Conservation (phyloP, 2,888 invertebrate genomes). For the Athrips mouffetella region DNA sequence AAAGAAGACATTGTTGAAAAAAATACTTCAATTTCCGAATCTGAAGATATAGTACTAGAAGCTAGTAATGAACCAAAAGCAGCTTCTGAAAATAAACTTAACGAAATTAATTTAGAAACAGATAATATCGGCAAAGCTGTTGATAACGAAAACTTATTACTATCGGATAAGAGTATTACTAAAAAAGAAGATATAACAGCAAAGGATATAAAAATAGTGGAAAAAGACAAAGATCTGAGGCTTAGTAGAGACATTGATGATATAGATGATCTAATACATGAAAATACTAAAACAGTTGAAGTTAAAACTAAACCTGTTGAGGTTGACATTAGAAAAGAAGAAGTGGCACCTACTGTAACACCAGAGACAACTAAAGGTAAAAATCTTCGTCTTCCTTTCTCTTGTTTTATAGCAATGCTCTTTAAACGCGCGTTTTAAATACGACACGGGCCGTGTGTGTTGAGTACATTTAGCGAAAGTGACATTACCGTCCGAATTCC, state of each 20-base stretch:
- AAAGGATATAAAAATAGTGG: neutral
- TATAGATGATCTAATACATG: slow-evolving; percentile 28
- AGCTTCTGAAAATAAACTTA: neutral
- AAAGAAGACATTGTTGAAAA: slow-evolving; percentile 12
- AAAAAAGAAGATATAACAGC: slow-evolving; percentile 4
- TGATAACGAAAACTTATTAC: neutral
- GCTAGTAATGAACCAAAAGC: neutral
- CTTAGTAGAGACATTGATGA: slow-evolving; percentile 19
- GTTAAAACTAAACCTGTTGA: neutral
- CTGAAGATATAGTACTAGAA: slow-evolving; percentile 1
- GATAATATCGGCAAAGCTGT: neutral
- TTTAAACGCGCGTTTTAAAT: too few relatives aligned
- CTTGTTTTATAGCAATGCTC: too few relatives aligned
- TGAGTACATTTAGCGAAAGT: too few relatives aligned
- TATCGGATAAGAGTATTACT: neutral
- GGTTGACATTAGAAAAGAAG: neutral
- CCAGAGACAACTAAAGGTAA: too few relatives aligned
- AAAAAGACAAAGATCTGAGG: neutral
- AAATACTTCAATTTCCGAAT: slow-evolving; percentile 9
- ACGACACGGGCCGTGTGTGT: too few relatives aligned
- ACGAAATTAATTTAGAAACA: neutral
- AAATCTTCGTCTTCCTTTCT: too few relatives aligned
- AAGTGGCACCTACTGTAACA: neutral
- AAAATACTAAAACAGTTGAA: slow-evolving; percentile 14
- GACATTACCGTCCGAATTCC: too few relatives aligned